phyloP scores from a whole-genome alignment of 2,797 vertebrate genomes.

The Amblyraja radiata region DNA sequence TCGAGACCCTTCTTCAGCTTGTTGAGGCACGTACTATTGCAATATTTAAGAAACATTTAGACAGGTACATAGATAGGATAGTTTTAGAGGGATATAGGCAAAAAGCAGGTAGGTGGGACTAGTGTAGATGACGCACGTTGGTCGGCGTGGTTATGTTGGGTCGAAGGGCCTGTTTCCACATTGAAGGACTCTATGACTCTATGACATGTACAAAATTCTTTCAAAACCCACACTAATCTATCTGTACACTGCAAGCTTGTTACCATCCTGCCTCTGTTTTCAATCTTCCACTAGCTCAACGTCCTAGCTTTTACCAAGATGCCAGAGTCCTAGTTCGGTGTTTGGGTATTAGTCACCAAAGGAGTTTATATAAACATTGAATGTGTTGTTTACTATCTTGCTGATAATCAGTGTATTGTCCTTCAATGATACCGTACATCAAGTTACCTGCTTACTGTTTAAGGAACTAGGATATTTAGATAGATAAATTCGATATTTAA shows the following conservation, averaged over 20 bases:
- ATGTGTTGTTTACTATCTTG: not conserved
- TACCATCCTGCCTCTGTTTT: not conserved
- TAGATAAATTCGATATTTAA: too few relatives aligned
- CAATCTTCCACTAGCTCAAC: not conserved
- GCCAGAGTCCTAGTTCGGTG: not conserved
- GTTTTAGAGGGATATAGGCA: too few relatives aligned
- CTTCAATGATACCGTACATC: not conserved
- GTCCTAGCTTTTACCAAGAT: not conserved
- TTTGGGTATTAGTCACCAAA: not conserved
- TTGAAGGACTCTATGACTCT: too few relatives aligned
- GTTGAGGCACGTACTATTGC: too few relatives aligned
- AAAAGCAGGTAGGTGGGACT: too few relatives aligned
- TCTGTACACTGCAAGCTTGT: not conserved
- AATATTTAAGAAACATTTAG: too few relatives aligned
- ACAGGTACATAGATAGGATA: too few relatives aligned
- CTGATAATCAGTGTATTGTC: not conserved
- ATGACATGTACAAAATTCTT: not conserved
- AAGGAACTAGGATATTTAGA: not conserved
- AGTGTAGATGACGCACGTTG: too few relatives aligned
- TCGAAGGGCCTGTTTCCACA: too few relatives aligned
- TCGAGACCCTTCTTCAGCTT: too few relatives aligned
- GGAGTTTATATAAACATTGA: not conserved
- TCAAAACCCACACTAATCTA: not conserved
- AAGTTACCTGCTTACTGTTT: not conserved
- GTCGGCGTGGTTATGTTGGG: too few relatives aligned